A percentile compares a stretch with the other conserved stretches of the same genome.
Conservation (phyloP, 2,113 vertebrate genomes). For the Casuarius casuarius region DNA sequence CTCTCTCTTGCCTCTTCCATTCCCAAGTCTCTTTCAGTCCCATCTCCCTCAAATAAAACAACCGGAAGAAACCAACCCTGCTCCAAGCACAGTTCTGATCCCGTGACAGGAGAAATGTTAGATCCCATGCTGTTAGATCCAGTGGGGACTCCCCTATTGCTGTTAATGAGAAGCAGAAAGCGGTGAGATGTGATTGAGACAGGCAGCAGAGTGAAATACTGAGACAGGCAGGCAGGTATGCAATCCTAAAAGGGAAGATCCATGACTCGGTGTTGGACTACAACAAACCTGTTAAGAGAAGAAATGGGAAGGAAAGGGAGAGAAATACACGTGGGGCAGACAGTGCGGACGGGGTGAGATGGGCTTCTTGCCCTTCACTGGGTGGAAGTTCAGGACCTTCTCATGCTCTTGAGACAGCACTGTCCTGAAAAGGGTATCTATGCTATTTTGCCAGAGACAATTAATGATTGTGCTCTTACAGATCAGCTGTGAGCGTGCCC, state of each 20-base stretch:
- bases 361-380: not conserved
- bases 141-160: not conserved
- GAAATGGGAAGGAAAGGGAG: not conserved
- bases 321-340: not conserved
- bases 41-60: not conserved
- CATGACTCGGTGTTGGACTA: not conserved
- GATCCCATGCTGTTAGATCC: not conserved
- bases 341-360: slow-evolving; percentile 30
- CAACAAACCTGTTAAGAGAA: not conserved
- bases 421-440: slow-evolving; percentile 22
- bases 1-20: not conserved
- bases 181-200: slow-evolving; percentile 21
- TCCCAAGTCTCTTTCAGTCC: slow-evolving; percentile 17
- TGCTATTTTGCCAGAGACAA: not conserved
- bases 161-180: slow-evolving; percentile 24
- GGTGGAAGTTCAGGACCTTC: slow-evolving; percentile 40
- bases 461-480: not conserved
- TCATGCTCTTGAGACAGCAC: not conserved
- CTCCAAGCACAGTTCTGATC: not conserved
- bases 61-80: not conserved
- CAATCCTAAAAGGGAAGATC: not conserved
- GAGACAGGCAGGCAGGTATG: not conserved
- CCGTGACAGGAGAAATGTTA: not conserved
- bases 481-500: not conserved
- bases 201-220: not conserved